These are phyloP conservation scores for Corynorhinus townsendii DNA, from an alignment of 2,113 vertebrate species.

Conservation along the genomic window DNA sequence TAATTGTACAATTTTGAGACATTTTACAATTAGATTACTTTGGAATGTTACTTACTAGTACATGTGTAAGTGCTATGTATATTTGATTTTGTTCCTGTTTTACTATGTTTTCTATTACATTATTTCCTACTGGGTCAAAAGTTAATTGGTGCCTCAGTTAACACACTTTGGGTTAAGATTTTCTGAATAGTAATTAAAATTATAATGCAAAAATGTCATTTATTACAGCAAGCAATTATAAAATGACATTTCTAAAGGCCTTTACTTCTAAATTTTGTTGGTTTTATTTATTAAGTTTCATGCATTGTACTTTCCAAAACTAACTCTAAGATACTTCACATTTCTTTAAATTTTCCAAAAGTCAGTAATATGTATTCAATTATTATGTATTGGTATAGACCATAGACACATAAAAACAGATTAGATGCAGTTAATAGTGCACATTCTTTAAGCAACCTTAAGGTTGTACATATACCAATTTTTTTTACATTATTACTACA, in stretches of 20 bases:
- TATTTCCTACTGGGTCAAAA: conserved; percentile 7
- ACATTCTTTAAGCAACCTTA: conserved; percentile 19
- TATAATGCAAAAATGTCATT: not conserved
- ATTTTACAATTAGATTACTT: conserved; percentile 26
- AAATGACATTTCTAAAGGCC: not conserved
- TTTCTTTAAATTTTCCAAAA: conserved; percentile 32
- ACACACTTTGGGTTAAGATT: not conserved
- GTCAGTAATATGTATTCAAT: not conserved
- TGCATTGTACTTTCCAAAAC: conserved; percentile 51
- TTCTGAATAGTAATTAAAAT: conserved; percentile 1
- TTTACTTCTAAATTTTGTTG: conserved; percentile 61
- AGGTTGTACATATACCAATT: not conserved
- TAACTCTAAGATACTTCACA: not conserved
- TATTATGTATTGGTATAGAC: not conserved
- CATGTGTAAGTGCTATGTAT: not conserved
- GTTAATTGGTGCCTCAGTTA: conserved; percentile 29
- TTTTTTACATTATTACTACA: conserved; percentile 25
- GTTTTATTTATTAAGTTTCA: conserved; percentile 55
- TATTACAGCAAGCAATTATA: not conserved
- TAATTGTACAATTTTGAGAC: not conserved
- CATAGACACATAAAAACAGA: not conserved
- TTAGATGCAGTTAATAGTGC: not conserved
- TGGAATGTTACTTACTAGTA: conserved; percentile 12
- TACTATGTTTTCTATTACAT: not conserved
- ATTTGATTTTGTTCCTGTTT: conserved; percentile 15